Evolutionary conservation across 2,113 vertebrate species (phyloP).

Genomic region (Casuarius casuarius): DNA sequence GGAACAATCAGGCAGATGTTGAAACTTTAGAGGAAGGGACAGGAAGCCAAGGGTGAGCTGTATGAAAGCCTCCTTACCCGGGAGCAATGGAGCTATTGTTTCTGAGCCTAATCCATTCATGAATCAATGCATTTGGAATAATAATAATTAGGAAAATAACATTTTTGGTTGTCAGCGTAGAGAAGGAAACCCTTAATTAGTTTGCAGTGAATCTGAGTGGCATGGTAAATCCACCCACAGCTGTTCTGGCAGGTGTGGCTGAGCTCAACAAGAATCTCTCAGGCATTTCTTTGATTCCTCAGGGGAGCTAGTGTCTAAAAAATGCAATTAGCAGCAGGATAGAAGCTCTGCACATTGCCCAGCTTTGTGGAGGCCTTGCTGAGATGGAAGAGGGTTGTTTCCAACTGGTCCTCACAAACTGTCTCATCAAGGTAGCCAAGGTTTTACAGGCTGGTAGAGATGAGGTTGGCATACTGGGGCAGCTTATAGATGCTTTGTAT

Average conservation of each 20-base stretch:
- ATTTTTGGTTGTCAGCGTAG: not conserved
- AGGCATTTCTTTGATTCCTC: not conserved
- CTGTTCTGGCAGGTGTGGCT: not conserved
- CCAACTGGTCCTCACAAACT: not conserved
- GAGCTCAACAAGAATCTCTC: not conserved
- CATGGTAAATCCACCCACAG: not conserved
- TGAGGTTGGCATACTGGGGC: not conserved
- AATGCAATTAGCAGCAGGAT: not conserved
- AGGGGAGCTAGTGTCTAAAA: not conserved
- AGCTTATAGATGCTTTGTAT: not conserved
- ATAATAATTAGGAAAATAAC: conserved; percentile 4
- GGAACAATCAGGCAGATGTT: not conserved
- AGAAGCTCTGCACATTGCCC: not conserved
- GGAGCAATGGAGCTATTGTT: not conserved
- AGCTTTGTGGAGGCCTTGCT: not conserved
- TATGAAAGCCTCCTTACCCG: not conserved
- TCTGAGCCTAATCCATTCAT: not conserved
- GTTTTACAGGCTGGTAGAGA: not conserved
- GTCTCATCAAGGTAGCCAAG: not conserved
- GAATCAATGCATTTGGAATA: conserved; percentile 21
- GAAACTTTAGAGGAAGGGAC: not conserved
- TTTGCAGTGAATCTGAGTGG: not conserved
- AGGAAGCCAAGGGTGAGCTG: not conserved
- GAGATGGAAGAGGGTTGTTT: not conserved
- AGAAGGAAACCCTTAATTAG: conserved; percentile 4